Evolutionary conservation across 2,113 vertebrate species (phyloP).

Genomic region (Pteropus alecto): DNA sequence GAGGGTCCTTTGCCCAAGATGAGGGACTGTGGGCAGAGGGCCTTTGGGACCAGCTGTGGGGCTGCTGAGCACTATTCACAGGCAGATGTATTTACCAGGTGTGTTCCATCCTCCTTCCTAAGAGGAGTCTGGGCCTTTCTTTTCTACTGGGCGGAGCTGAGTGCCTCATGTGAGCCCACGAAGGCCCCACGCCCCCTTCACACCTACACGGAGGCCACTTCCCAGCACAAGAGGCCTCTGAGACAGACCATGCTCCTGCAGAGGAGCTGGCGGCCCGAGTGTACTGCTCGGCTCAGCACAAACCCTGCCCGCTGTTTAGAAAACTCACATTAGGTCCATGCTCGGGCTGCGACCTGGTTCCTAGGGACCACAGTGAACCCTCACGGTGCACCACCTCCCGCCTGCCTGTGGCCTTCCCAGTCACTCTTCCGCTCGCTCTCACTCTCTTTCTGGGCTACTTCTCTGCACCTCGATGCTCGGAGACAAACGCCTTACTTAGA

Average conservation of each 20-base stretch:
- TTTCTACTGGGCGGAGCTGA: background rate
- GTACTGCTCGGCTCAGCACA: background rate
- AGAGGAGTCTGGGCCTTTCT: background rate
- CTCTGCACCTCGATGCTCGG: background rate
- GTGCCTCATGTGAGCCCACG: background rate
- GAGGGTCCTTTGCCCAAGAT: background rate
- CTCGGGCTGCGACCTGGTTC: background rate
- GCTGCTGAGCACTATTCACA: background rate
- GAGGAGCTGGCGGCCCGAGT: background rate
- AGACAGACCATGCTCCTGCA: background rate
- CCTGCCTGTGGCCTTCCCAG: background rate
- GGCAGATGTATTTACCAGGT: background rate
- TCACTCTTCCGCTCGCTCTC: background rate
- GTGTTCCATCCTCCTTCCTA: background rate
- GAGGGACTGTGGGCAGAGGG: background rate
- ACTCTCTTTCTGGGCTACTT: background rate
- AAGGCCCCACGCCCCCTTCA: background rate
- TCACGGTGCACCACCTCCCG: accelerated
- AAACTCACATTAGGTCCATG: background rate
- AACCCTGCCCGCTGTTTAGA: background rate
- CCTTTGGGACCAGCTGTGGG: background rate
- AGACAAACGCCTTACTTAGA: background rate
- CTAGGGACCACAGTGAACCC: background rate
- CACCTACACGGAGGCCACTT: background rate
- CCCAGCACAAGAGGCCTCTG: background rate